Evolutionary conservation across 1,140 invertebrate species (phyloP).

Genomic region (Hylaeus volcanicus): DNA sequence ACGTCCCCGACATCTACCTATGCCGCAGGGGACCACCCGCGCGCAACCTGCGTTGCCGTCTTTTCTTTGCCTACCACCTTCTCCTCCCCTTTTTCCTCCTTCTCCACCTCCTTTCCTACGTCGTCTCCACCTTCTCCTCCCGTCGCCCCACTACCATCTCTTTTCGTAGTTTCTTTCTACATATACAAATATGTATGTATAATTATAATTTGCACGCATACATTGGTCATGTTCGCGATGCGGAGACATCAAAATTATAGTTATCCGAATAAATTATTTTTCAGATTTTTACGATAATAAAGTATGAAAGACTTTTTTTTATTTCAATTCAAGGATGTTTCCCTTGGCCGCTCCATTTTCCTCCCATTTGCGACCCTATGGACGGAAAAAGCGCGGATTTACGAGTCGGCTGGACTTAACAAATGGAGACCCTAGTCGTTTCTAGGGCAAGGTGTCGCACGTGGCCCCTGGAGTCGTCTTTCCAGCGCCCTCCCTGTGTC

Average conservation of each 20-base stretch:
- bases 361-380: too few relatives aligned
- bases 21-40: constrained; percentile 77
- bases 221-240: too few relatives aligned
- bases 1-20: constrained; percentile 67
- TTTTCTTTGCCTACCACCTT: constrained; percentile 59
- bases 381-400: constrained; percentile 53
- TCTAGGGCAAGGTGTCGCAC: constrained; percentile 45
- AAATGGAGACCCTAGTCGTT: constrained; percentile 53
- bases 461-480: constrained; percentile 37
- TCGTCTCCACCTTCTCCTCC: constrained; percentile 47
- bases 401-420: constrained; percentile 55
- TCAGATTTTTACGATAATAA: too few relatives aligned
- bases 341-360: too few relatives aligned
- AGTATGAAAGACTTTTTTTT: too few relatives aligned
- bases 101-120: constrained; percentile 54
- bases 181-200: too few relatives aligned
- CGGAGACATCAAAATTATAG: too few relatives aligned
- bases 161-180: background rate
- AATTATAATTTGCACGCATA: too few relatives aligned
- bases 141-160: constrained; percentile 16
- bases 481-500: background rate
- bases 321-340: too few relatives aligned
- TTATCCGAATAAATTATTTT: too few relatives aligned
- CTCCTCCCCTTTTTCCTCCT: constrained; percentile 47
- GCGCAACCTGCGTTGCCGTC: constrained; percentile 68